phyloP scores from a whole-genome alignment of 2,797 vertebrate genomes.

The Sarcophilus harrisii region DNA sequence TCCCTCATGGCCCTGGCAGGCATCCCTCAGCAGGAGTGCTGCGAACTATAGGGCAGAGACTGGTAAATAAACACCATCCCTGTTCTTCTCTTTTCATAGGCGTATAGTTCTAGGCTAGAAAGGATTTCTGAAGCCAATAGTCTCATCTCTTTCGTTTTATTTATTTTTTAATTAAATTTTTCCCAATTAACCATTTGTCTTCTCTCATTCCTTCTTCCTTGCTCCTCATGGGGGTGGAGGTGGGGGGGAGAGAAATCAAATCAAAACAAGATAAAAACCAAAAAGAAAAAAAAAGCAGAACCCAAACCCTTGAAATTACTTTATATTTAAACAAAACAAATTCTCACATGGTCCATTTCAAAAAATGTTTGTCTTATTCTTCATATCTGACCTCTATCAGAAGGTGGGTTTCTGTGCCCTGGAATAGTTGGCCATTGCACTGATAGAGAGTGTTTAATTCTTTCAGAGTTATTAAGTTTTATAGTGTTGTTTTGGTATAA shows the following conservation, averaged over 20 bases:
- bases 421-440: not conserved
- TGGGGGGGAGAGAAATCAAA: not conserved
- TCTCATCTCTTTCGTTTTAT: not conserved
- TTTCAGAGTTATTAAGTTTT: not conserved
- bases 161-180: not conserved
- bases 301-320: not conserved
- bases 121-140: not conserved
- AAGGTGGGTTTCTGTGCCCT: not conserved
- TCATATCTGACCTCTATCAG: not conserved
- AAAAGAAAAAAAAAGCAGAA: not conserved
- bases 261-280: not conserved
- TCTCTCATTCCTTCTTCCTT: not conserved
- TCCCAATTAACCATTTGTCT: not conserved
- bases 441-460: not conserved
- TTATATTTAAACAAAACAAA: not conserved
- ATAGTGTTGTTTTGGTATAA: not conserved
- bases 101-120: not conserved
- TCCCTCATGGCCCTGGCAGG: not conserved
- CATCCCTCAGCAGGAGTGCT: not conserved
- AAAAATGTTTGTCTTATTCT: not conserved
- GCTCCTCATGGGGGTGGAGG: not conserved
- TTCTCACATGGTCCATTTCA: not conserved
- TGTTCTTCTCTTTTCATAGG: not conserved
- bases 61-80: not conserved
- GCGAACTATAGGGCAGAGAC: not conserved